These are phyloP conservation scores for Aspidiotus rigidus DNA, from an alignment of 2,888 invertebrate species.

Conservation along the genomic window DNA sequence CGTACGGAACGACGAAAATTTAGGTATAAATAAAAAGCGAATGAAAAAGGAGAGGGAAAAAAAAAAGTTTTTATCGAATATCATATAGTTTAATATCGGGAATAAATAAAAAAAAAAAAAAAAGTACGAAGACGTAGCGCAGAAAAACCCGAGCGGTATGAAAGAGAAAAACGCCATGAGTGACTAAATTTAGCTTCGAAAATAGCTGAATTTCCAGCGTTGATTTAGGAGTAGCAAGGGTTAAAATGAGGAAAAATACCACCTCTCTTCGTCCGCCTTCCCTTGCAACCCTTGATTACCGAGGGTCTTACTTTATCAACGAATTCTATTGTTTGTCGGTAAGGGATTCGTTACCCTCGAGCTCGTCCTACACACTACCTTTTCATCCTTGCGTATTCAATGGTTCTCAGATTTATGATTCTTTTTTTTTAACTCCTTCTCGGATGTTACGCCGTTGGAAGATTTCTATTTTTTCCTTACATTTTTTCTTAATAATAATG, in stretches of 20 bases:
- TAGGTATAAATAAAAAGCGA: no score
- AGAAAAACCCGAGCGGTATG: not conserved
- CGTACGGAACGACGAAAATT: no score
- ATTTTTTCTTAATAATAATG: no score
- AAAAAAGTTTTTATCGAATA: constrained; percentile 2
- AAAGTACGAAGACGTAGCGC: not conserved
- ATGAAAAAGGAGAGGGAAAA: not conserved
- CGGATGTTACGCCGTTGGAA: no score
- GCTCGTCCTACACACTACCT: not conserved
- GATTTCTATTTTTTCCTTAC: no score
- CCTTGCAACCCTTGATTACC: constrained; percentile 27
- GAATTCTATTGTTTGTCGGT: constrained; percentile 33
- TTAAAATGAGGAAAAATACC: constrained; percentile 32
- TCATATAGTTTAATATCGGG: not conserved
- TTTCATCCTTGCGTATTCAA: constrained; percentile 9
- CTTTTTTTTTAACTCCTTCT: constrained; percentile 8
- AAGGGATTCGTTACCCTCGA: constrained; percentile 31
- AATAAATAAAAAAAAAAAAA: not conserved
- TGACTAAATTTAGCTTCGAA: constrained; percentile 25
- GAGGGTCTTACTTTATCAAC: constrained; percentile 33
- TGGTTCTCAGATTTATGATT: constrained; percentile 31
- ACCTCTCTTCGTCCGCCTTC: not conserved
- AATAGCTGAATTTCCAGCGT: constrained; percentile 31
- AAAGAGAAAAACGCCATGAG: not conserved
- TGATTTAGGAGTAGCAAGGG: constrained; percentile 32